Evolutionary conservation across 2,797 vertebrate genomes (phyloP).

Genomic region (Lutjanus argentimaculatus): DNA sequence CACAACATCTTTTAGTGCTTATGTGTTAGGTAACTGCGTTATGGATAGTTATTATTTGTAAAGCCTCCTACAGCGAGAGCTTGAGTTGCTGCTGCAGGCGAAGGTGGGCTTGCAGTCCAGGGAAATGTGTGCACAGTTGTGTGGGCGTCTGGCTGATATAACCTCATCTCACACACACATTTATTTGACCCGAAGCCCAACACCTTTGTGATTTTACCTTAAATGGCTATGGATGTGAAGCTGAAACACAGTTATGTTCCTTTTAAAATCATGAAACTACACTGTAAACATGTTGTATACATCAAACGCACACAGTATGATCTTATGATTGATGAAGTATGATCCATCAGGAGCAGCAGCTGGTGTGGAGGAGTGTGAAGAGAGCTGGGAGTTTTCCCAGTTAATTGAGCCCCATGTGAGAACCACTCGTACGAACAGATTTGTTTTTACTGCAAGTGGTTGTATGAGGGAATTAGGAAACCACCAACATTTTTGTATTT

Average conservation of each 20-base stretch:
- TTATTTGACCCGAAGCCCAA: slow-evolving; percentile 4
- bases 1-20: slow-evolving; percentile 10
- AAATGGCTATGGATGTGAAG: slow-evolving; percentile 21
- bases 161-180: slow-evolving; percentile 8
- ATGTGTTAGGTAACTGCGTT: slow-evolving; percentile 15
- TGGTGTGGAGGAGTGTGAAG: slow-evolving; percentile 26
- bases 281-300: not conserved
- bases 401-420: not conserved
- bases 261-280: not conserved
- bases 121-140: slow-evolving; percentile 14
- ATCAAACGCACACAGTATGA: not conserved
- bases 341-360: slow-evolving; percentile 22
- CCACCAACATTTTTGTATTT: too few relatives aligned
- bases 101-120: slow-evolving; percentile 3
- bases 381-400: slow-evolving; percentile 23
- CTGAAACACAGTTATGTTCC: not conserved
- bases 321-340: not conserved
- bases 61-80: slow-evolving; percentile 11
- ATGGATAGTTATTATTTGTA: slow-evolving; percentile 43
- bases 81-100: slow-evolving; percentile 14
- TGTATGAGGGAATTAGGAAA: too few relatives aligned
- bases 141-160: slow-evolving; percentile 9
- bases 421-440: too few relatives aligned
- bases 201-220: slow-evolving; percentile 42
- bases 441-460: too few relatives aligned